Evolutionary conservation across 2,797 vertebrate species (phyloP).

Genomic region (Falco cherrug): DNA sequence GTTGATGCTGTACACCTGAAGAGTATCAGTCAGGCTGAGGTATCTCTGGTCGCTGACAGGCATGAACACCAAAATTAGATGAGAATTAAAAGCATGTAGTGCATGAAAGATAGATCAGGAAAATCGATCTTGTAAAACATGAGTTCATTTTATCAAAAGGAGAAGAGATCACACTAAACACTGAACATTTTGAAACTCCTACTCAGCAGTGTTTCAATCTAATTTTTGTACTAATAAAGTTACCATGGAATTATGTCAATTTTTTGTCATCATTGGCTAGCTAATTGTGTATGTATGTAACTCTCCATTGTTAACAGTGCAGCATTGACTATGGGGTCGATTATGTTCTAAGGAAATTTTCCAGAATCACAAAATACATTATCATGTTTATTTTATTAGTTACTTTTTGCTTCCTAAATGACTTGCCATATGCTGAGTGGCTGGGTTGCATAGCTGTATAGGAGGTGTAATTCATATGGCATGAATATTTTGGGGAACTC

Average conservation of each 20-base stretch:
- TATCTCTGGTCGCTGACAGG: accelerated
- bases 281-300: background rate
- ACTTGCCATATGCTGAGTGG: background rate
- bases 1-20: background rate
- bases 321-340: background rate
- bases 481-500: background rate
- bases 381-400: background rate
- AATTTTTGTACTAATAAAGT: background rate
- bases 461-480: background rate
- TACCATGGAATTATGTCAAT: background rate
- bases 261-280: background rate
- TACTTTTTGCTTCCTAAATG: background rate
- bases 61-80: background rate
- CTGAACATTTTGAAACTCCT: background rate
- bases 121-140: background rate
- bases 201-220: background rate
- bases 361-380: background rate
- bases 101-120: background rate
- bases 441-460: background rate
- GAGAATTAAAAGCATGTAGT: background rate
- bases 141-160: background rate
- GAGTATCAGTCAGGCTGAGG: background rate
- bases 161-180: background rate
- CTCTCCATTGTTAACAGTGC: background rate
- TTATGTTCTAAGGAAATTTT: background rate